A percentile compares a stretch with the other conserved stretches of the same genome.
phyloP scores from a whole-genome alignment of 2,888 invertebrate species.

The Liodrosophila aerea region DNA sequence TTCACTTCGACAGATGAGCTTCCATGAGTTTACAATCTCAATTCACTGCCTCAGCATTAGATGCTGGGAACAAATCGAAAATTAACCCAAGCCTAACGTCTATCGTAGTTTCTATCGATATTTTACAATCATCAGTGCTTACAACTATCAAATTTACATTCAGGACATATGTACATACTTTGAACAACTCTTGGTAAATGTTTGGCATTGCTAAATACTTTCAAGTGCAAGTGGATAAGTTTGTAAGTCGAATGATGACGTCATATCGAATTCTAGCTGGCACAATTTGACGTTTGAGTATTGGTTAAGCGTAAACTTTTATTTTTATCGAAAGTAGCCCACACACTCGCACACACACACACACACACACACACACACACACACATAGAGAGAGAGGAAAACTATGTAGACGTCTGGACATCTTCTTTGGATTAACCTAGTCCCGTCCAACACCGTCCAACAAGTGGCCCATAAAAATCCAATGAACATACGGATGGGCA shows the following conservation, averaged over 20 bases:
- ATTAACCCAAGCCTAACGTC: too few relatives aligned
- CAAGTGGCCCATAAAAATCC: slow-evolving; percentile 65
- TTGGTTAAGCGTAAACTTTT: slow-evolving; percentile 21
- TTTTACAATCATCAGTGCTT: too few relatives aligned
- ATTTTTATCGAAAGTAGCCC: slow-evolving; percentile 17
- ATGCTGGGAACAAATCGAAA: too few relatives aligned
- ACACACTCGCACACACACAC: neutral
- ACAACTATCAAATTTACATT: too few relatives aligned
- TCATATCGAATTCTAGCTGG: slow-evolving; percentile 2
- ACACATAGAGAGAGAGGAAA: slow-evolving; percentile 11
- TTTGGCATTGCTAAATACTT: too few relatives aligned
- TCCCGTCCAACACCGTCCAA: slow-evolving; percentile 42
- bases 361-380: neutral
- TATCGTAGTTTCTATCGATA: too few relatives aligned
- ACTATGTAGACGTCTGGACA: slow-evolving; percentile 50
- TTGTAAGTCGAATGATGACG: neutral
- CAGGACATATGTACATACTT: too few relatives aligned
- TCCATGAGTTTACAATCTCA: too few relatives aligned
- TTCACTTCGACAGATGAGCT: too few relatives aligned
- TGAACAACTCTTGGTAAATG: too few relatives aligned
- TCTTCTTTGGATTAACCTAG: slow-evolving; percentile 56
- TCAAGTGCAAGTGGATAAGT: too few relatives aligned
- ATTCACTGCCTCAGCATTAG: too few relatives aligned
- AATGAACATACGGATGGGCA: slow-evolving; percentile 52
- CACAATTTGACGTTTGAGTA: neutral